These are phyloP conservation scores for Rhyzopertha dominica DNA, from an alignment of 1,140 invertebrate species.

Conservation along the genomic window DNA sequence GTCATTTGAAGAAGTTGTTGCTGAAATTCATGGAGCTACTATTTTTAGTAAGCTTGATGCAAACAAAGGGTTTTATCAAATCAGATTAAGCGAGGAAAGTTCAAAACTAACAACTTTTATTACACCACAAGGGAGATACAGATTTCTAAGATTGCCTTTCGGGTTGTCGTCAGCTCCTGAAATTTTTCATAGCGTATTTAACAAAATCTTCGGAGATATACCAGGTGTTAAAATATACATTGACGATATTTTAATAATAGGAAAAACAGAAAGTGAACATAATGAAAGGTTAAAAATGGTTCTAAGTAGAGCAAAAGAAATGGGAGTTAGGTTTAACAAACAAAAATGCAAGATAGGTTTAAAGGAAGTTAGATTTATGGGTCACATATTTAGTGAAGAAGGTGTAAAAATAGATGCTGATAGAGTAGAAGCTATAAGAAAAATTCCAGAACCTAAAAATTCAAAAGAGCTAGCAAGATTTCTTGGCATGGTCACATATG, in stretches of 20 bases:
- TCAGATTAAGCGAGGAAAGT: slow-evolving; percentile 41
- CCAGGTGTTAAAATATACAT: slow-evolving; percentile 16
- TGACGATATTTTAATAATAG: slow-evolving; percentile 15
- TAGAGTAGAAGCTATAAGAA: slow-evolving; percentile 38
- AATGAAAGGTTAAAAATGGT: slow-evolving; percentile 8
- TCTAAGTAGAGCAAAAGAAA: slow-evolving; percentile 1
- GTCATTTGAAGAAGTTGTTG: slow-evolving; percentile 40
- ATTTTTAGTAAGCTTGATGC: slow-evolving; percentile 45
- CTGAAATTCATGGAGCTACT: slow-evolving; percentile 34
- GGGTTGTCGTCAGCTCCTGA: slow-evolving; percentile 31
- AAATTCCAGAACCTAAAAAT: slow-evolving; percentile 32
- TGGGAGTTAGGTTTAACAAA: slow-evolving; percentile 5
- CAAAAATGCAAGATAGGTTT: slow-evolving; percentile 2
- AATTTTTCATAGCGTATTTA: slow-evolving; percentile 23
- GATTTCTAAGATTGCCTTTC: slow-evolving; percentile 39
- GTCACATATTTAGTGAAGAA: slow-evolving; percentile 36
- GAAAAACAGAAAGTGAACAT: neutral
- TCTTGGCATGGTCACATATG: slow-evolving; percentile 40
- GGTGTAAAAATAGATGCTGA: slow-evolving; percentile 38
- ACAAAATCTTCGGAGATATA: neutral
- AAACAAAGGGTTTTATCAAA: slow-evolving; percentile 44
- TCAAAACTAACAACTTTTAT: slow-evolving; percentile 45
- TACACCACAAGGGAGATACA: slow-evolving; percentile 45
- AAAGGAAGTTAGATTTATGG: slow-evolving; percentile 35
- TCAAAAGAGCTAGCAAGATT: slow-evolving; percentile 39